These are phyloP conservation scores for Orius insidiosus DNA, from an alignment of 1,140 invertebrate genomes.

Conservation along the genomic window DNA sequence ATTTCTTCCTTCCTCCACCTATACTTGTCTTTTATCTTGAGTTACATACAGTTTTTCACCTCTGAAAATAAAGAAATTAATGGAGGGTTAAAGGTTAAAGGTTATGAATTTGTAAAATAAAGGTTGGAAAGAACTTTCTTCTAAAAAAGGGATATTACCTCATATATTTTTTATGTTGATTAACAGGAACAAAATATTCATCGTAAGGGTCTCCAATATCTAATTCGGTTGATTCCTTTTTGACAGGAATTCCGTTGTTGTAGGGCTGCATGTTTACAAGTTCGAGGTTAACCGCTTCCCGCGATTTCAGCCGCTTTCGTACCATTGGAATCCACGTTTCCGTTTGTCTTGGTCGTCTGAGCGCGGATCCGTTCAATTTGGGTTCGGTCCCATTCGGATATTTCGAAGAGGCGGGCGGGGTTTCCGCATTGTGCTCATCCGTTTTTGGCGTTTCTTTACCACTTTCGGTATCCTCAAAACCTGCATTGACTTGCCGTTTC, in stretches of 20 bases:
- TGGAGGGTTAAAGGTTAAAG: too few relatives aligned
- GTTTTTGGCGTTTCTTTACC: not conserved
- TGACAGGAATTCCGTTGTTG: constrained; percentile 26
- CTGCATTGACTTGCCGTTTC: constrained; percentile 13
- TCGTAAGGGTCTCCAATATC: constrained; percentile 58
- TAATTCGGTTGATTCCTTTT: constrained; percentile 46
- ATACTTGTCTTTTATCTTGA: constrained; percentile 39
- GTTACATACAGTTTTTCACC: constrained; percentile 66
- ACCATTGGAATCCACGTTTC: constrained; percentile 21
- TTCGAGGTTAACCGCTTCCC: constrained; percentile 63
- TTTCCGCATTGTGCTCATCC: not conserved
- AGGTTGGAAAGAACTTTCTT: too few relatives aligned
- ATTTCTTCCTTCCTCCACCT: constrained; percentile 26
- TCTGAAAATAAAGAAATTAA: constrained; percentile 36
- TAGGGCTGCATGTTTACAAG: constrained; percentile 54
- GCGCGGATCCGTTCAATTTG: not conserved
- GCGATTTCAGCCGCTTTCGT: constrained; percentile 26
- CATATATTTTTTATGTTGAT: constrained; percentile 66
- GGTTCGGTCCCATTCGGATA: not conserved
- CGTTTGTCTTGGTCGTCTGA: constrained; percentile 5
- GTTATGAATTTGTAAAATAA: too few relatives aligned
- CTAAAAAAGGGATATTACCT: too few relatives aligned
- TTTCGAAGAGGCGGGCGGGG: not conserved
- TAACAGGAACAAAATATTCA: constrained; percentile 68
- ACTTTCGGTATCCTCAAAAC: constrained; percentile 14